Base-by-base conservation (phyloP, 2,888 invertebrate genomes). In the Lamellibrachia satsuma region DNA sequence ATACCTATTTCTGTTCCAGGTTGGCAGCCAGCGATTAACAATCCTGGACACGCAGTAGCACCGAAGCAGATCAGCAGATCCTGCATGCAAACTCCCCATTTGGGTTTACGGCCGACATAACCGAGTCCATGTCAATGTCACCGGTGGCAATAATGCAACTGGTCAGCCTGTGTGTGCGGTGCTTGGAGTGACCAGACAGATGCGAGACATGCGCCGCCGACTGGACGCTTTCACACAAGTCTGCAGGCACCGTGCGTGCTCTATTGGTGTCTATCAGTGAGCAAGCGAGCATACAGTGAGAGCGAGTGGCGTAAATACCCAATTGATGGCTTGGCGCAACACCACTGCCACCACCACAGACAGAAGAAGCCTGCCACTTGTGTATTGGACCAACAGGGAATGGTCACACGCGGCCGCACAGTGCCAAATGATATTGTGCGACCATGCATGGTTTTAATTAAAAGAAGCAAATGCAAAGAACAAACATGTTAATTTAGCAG, bases 1-100 rank as follows among this genome's bases (percentile, higher is more conserved):
- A 75, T 75, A 75, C 75, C 75, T 75, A 75, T 75, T 75, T 75
- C 75, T 75, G 75, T 75, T 75, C 75, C 75, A 75, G 75, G n/a
- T 75, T n/a, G 75, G 75, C 75, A 15, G 75, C n/a, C 75, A 75
- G 75, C 75, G 75, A 75, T 75, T 75, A 75, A 75, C 75, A 75
- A 75, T 75, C 75, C 75, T n/a, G 75, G 75, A 75, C 75, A 75
- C 75, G 75, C 75, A 75, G 55, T 9, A 9, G 55, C 55, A 55
- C 55, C 55, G 75, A 75, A 75, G 15, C 75, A 75, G n/a, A 75
- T 75, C 75, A 75, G 3, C 75, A 75, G 75, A 15, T 4, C 1
- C 75, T 75, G 75, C 75, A 75, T 75, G 75, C 75, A 22, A 75
- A 75, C 75, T 75, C 22, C 75, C 75, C 75, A 75, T 75, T 75